Base-by-base conservation (phyloP, 2,888 invertebrate species). In the Diarsia brunnea region DNA sequence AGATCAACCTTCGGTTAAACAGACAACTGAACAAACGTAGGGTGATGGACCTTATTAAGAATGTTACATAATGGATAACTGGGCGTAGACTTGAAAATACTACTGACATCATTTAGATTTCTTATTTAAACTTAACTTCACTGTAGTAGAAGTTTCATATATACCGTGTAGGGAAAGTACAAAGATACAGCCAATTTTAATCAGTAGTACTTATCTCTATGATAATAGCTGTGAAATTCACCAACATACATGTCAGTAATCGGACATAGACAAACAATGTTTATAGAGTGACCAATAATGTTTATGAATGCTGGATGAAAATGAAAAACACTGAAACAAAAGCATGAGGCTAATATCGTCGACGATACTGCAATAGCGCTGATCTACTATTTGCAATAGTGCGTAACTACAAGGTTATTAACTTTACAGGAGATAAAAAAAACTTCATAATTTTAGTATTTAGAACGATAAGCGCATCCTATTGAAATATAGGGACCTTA, bases 171-270 rank as follows among this genome's bases (percentile, higher is more conserved):
- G 1, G 19, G 4, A 11, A 19, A 60, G n/a, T 14, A 58, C 16
- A 45, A 14, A 61, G 51, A 7, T 31, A 31, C 58, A 63, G 38
- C 53, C 47, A 16, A 65, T n/a, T 19, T 21, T 61, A 55, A 66
- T 65, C 43, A n/a, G 47, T 65, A 78, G 70, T 16, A 27, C 53
- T 65, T 73, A 79, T 67, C 58, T 58, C 64, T 70, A 4, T n/a
- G 80, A 69, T 79, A 79, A 69, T 61, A 19, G 67, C 68, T 70
- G 43, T 64, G 47, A 61, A 66, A 67, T 66, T 55, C 31, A 70
- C 31, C 12, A 21, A 64, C 21, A 60, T 60, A 49, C 0, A 16
- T 27, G 24, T 66, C 16, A 51, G 21, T 73, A 65, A 64, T 58
- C 10, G 10, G 43, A n/a, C 0, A 0, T 7, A 31, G 0, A 51